Conservation (phyloP, 2,113 vertebrate genomes). For the Myrmecobius fasciatus region DNA sequence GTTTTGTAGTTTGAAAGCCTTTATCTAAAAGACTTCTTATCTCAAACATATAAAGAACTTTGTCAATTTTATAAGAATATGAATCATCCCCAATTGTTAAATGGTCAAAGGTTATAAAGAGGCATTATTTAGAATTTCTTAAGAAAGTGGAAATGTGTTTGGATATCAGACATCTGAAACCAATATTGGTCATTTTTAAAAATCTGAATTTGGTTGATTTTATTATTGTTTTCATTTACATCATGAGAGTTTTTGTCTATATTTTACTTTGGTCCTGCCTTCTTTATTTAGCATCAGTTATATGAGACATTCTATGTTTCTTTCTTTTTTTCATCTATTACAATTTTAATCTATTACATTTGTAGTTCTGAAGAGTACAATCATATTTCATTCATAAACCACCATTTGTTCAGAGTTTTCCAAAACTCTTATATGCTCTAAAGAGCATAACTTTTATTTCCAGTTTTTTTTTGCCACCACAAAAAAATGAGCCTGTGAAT, state of each 20-base stretch:
- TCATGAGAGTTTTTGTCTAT: neutral
- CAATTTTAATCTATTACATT: neutral
- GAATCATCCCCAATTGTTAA: no score
- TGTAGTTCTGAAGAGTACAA: neutral
- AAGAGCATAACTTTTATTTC: neutral
- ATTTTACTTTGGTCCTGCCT: neutral
- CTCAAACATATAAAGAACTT: no score
- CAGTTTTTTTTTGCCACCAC: neutral
- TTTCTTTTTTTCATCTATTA: neutral
- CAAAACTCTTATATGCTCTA: no score
- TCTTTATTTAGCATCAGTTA: neutral
- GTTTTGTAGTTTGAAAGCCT: no score
- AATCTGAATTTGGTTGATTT: neutral
- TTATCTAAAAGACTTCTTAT: no score
- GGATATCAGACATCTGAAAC: neutral
- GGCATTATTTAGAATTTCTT: neutral
- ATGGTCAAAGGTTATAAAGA: no score
- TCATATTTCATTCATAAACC: neutral
- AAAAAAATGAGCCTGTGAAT: neutral
- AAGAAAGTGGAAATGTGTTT: neutral
- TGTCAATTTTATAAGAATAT: no score
- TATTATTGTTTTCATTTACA: neutral
- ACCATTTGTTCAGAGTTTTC: neutral
- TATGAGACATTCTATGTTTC: neutral
- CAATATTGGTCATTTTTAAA: neutral